A percentile compares a stretch with the other conserved stretches of the same genome.
phyloP scores from a whole-genome alignment of 1,140 invertebrate species.

The Antheraea pernyi region DNA sequence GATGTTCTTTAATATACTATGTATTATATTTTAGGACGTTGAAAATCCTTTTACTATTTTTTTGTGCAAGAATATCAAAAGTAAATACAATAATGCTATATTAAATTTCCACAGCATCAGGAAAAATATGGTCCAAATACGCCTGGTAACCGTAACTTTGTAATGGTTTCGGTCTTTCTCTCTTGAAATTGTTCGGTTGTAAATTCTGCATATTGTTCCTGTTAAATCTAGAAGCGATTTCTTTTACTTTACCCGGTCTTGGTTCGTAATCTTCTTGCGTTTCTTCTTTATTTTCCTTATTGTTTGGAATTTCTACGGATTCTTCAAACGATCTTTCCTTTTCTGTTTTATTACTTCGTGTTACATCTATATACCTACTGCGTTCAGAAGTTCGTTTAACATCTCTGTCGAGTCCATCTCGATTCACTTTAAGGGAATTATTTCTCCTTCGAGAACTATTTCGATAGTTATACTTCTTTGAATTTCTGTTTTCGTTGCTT shows the following conservation, averaged over 20 bases:
- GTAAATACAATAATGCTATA: constrained; percentile 3
- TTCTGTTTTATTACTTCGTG: constrained; percentile 27
- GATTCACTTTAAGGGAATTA: constrained; percentile 26
- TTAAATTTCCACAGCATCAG: constrained; percentile 75
- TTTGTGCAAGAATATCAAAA: not conserved
- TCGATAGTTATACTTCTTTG: constrained; percentile 36
- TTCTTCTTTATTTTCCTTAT: constrained; percentile 25
- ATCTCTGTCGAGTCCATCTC: constrained; percentile 24
- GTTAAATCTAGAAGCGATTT: constrained; percentile 68
- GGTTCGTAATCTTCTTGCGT: constrained; percentile 47
- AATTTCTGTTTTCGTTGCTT: constrained; percentile 46
- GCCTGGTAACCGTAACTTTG: constrained; percentile 70
- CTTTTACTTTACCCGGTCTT: constrained; percentile 67
- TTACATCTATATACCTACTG: constrained; percentile 33
- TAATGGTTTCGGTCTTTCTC: constrained; percentile 67
- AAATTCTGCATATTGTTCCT: constrained; percentile 47
- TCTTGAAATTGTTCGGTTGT: constrained; percentile 36
- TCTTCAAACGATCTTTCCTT: constrained; percentile 45
- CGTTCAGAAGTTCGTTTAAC: constrained; percentile 39
- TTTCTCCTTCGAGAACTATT: constrained; percentile 43
- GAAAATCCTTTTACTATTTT: not conserved
- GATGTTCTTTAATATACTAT: not conserved
- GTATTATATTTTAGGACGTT: not conserved
- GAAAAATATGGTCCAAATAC: constrained; percentile 76
- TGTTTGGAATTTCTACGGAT: constrained; percentile 22